Conservation (phyloP, 1,140 invertebrate species). For the Neotoxoptera formosana region DNA sequence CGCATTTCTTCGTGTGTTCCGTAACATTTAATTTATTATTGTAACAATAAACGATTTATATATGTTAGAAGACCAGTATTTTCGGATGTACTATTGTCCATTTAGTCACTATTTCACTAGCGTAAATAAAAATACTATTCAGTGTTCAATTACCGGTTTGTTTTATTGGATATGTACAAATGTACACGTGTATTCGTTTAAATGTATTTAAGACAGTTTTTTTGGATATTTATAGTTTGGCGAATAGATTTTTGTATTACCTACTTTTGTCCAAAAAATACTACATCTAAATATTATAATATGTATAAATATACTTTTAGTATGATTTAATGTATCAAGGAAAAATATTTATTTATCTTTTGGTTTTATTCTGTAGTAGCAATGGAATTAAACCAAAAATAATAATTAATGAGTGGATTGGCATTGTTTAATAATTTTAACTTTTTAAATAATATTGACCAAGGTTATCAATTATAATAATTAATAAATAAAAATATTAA, state of each 20-base stretch:
- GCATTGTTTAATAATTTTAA: neutral
- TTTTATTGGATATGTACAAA: neutral
- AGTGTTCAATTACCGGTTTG: neutral
- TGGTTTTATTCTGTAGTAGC: neutral
- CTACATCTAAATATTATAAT: neutral
- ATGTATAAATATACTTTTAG: neutral
- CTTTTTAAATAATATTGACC: neutral
- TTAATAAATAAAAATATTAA: neutral
- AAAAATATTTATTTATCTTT: neutral
- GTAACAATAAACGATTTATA: slow-evolving; percentile 6
- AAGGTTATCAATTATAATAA: neutral
- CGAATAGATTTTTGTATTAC: neutral
- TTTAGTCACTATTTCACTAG: neutral
- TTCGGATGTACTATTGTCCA: neutral
- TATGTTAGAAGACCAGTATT: slow-evolving; percentile 26
- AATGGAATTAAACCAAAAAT: neutral
- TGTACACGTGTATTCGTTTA: neutral
- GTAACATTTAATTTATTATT: slow-evolving; percentile 39
- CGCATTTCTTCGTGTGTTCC: neutral
- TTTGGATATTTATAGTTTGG: neutral
- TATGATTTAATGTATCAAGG: neutral
- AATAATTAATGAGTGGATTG: neutral
- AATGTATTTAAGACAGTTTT: neutral
- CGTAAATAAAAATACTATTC: neutral
- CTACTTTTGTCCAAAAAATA: too few species aligned